Evolutionary conservation across 2,888 invertebrate species (phyloP).

Genomic region (Protophormia terraenovae): DNA sequence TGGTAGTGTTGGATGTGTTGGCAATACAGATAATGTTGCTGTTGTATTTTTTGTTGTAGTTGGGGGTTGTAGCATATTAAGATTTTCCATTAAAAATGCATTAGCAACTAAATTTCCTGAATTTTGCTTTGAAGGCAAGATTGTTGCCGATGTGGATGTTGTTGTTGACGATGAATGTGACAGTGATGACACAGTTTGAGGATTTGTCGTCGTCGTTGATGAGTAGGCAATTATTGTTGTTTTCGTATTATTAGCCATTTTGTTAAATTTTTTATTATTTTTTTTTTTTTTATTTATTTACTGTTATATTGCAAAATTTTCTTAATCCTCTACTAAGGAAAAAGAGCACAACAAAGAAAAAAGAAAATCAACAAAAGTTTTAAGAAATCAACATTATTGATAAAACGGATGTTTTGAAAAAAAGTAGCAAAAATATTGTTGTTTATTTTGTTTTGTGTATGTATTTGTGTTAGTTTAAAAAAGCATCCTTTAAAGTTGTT

Average conservation of each 20-base stretch:
- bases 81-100: conserved; percentile 59
- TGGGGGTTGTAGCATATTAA: conserved; percentile 24
- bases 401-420: not conserved
- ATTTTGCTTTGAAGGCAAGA: conserved; percentile 31
- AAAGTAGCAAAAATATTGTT: not conserved
- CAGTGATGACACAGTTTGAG: not conserved
- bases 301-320: not conserved
- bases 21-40: not conserved
- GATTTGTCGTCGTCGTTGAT: not conserved
- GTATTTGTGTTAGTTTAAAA: not conserved
- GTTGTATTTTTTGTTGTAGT: conserved; percentile 16
- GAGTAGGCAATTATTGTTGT: conserved; percentile 20
- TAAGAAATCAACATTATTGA: not conserved
- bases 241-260: conserved; percentile 53
- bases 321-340: not conserved
- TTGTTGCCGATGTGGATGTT: conserved; percentile 21
- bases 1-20: conserved; percentile 21
- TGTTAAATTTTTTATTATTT: not conserved
- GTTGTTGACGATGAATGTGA: not conserved
- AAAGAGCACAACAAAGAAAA: not conserved
- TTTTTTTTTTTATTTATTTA: not conserved
- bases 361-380: not conserved
- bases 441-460: not conserved
- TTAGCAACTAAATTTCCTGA: conserved; percentile 44
- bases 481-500: conserved; percentile 41